Evolutionary conservation across 2,797 vertebrate species (phyloP), one percentile per base, ranked within the genome.

Genomic region (Pseudotriccus pelzelni): DNA sequence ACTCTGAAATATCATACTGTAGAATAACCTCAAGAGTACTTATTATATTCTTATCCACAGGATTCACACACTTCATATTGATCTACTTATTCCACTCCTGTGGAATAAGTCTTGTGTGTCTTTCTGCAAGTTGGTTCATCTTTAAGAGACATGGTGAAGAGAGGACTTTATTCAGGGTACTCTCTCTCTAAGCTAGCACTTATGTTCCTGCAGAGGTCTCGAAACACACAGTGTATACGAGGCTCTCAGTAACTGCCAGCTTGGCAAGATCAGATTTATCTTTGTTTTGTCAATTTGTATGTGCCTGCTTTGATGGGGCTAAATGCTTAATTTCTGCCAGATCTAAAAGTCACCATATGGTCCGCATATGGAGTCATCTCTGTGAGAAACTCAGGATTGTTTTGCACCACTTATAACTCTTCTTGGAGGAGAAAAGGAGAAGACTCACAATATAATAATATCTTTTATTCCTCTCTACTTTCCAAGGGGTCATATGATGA

Each of bases 401-500:
- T 83, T 92, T 76, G 6, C 69, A 77, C 6, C 16, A 62, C 39
- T 64, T 69, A 20, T 41, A 60, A 16, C 14, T 69, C 46, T 83
- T 83, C 27, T 52, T 55, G 19, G 39, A 83, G n/a, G 27, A 66
- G 46, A 41, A 59, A 73, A 9, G 39, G 15, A 62, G 36, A 90
- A 85, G 39, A 9, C 10, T 67, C 27, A 56, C 5, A 49, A 15
- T 56, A 28, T 56, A 85, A 44, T 63, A 78, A 43, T 74, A 69
- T 56, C 20, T 63, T 89, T 92, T 72, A 78, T 17, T 15, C 46
- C 21, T 53, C 43, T 56, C 1, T 63, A 43, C 37, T 93, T 87
- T 95, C 70, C 67, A 92, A 78, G 28, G 41, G 30, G 28, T 92
- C 87, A 59, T 89, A 80, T 81, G n/a, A 55, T 80, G 28, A 85